Percentiles rank a stretch among this genome's conserved stretches.
These are phyloP conservation scores for Strigamia transsilvanica DNA, from an alignment of 2,888 invertebrate genomes.

Conservation along the genomic window DNA sequence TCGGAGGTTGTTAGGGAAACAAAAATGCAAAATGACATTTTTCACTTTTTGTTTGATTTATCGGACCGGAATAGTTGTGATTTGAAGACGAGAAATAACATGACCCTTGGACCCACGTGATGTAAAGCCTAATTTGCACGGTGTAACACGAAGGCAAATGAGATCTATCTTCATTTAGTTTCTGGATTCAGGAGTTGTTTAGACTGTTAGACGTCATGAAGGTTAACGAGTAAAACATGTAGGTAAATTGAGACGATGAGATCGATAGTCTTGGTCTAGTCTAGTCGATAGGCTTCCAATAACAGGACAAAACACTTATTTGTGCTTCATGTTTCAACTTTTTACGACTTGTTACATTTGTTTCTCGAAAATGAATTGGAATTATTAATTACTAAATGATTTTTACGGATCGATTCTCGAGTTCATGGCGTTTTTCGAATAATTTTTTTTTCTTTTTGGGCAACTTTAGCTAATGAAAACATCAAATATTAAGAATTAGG, in stretches of 20 bases:
- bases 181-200: neutral
- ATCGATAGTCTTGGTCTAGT: neutral
- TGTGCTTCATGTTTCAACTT: no score
- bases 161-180: neutral
- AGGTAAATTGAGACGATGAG: neutral
- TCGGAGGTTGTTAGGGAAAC: neutral
- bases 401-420: no score
- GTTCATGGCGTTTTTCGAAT: no score
- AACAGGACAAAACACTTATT: neutral
- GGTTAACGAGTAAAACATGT: neutral
- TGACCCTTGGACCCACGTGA: neutral
- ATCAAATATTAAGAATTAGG: no score
- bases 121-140: neutral
- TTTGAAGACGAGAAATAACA: neutral
- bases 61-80: neutral
- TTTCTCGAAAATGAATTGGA: no score
- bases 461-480: no score
- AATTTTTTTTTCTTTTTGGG: no score
- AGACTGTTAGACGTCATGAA: neutral
- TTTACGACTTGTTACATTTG: no score
- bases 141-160: neutral
- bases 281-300: neutral
- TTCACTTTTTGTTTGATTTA: no score
- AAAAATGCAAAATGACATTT: neutral
- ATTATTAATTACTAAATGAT: no score